phyloP scores from a whole-genome alignment of 2,797 vertebrate species.

The Schizopygopsis malacanthus region DNA sequence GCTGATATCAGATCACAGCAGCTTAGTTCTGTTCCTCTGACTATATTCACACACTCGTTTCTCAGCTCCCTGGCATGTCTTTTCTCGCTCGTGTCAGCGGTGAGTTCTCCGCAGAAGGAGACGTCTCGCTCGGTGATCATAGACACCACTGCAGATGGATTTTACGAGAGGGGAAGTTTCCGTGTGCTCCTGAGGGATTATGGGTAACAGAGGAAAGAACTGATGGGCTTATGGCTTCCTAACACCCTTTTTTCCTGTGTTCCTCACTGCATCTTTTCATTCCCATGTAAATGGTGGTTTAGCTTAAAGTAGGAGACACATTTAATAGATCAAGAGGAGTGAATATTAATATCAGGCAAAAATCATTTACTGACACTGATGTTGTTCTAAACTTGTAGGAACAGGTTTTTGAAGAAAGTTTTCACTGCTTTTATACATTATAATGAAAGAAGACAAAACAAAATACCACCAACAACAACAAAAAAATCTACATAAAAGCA shows the following conservation, averaged over 20 bases:
- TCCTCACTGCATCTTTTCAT: neutral
- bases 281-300: neutral
- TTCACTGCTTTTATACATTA: neutral
- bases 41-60: conserved; percentile 33
- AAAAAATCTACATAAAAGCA: neutral
- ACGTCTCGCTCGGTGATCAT: conserved; percentile 28
- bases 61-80: neutral
- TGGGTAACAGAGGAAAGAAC: conserved; percentile 46
- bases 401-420: neutral
- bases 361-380: neutral
- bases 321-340: neutral
- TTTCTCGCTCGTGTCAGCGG: neutral
- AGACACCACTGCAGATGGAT: conserved; percentile 21
- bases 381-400: neutral
- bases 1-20: conserved; percentile 29
- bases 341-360: neutral
- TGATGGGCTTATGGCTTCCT: conserved; percentile 34
- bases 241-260: conserved; percentile 7
- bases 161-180: conserved; percentile 29
- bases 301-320: neutral
- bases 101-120: conserved; percentile 22
- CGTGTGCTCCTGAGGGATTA: conserved; percentile 29
- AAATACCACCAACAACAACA: neutral
- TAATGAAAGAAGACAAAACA: conserved; percentile 10
- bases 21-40: conserved; percentile 34